Conservation (phyloP, 2,113 vertebrate species). For the Bucco capensis region DNA sequence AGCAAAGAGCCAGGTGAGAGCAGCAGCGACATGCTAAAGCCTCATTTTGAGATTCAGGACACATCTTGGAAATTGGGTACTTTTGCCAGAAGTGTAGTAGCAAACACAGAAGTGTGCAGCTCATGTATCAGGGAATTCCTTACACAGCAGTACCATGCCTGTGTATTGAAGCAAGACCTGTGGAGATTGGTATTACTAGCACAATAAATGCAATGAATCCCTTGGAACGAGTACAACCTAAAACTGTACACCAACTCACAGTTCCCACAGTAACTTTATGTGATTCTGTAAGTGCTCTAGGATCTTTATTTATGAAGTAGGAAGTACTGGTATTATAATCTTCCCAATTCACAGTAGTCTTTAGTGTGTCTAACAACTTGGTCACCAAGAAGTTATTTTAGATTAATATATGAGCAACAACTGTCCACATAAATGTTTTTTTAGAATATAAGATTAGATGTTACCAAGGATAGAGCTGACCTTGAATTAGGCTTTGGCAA, state of each 20-base stretch:
- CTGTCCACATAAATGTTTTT: neutral
- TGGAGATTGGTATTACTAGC: neutral
- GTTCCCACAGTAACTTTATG: neutral
- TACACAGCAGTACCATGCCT: neutral
- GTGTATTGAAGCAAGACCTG: neutral
- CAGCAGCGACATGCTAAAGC: neutral
- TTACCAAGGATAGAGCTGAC: neutral
- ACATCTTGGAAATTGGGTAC: neutral
- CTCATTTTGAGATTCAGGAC: slow-evolving; percentile 12
- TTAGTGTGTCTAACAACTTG: neutral
- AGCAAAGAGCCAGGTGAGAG: neutral
- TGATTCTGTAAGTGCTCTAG: neutral
- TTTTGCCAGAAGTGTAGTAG: neutral
- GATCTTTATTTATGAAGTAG: neutral
- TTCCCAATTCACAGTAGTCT: neutral
- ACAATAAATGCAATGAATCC: neutral
- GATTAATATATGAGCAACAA: neutral
- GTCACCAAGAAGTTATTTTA: neutral
- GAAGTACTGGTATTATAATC: neutral
- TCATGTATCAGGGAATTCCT: neutral
- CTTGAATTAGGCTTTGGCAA: neutral
- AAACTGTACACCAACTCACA: neutral
- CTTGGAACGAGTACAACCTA: neutral
- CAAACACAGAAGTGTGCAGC: neutral
- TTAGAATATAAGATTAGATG: neutral